Conservation (phyloP, 2,113 vertebrate genomes). For the Xenopus laevis region DNA sequence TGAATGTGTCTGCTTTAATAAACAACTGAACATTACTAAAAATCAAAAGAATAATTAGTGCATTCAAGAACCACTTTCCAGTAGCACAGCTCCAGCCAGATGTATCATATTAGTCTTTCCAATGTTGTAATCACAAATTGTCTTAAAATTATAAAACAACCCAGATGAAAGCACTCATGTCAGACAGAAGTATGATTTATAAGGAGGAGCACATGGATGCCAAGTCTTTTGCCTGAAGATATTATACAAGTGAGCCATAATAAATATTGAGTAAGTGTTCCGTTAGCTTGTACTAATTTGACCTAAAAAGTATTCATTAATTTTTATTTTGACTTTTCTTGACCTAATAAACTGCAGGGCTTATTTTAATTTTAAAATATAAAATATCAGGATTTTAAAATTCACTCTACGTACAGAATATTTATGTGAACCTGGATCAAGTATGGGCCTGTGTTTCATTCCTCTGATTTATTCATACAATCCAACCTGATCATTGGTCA, state of each 20-base stretch:
- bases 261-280: conserved; percentile 8
- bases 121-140: not conserved
- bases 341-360: too few relatives aligned
- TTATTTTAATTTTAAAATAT: too few relatives aligned
- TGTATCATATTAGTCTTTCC: not conserved
- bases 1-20: not conserved
- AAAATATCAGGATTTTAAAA: too few relatives aligned
- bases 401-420: too few relatives aligned
- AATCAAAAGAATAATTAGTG: not conserved
- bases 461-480: too few relatives aligned
- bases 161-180: conserved; percentile 10
- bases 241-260: conserved; percentile 11
- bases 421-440: too few relatives aligned
- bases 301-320: too few relatives aligned
- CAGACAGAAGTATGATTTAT: conserved; percentile 18
- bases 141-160: not conserved
- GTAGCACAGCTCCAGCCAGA: not conserved
- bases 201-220: not conserved
- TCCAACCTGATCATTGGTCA: too few relatives aligned
- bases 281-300: not conserved
- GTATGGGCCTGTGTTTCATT: too few relatives aligned
- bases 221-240: not conserved
- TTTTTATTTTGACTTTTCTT: too few relatives aligned
- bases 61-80: conserved; percentile 1
- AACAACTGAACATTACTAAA: not conserved